These are phyloP conservation scores for Microplitis mediator DNA, from an alignment of 1,140 invertebrate species.

Conservation along the genomic window DNA sequence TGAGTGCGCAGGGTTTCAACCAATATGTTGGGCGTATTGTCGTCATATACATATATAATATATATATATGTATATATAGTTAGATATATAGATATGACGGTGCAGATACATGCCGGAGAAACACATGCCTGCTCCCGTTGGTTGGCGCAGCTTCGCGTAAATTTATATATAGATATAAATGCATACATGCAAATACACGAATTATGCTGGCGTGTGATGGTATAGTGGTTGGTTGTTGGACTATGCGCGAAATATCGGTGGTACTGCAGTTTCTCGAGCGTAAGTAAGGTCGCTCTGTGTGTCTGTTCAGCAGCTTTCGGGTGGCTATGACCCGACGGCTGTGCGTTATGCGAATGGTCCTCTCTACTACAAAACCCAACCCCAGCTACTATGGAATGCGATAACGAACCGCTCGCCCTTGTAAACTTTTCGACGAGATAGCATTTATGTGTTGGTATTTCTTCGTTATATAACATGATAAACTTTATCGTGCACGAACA, in stretches of 20 bases:
- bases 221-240: neutral
- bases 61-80: no score
- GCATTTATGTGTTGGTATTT: no score
- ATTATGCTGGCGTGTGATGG: constrained; percentile 27
- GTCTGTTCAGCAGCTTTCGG: constrained; percentile 14
- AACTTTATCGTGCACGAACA: no score
- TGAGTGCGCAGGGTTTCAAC: constrained; percentile 53
- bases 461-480: no score
- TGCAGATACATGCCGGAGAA: neutral
- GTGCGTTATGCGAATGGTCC: constrained; percentile 7
- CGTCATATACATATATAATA: constrained; percentile 30
- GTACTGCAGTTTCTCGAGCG: constrained; percentile 19
- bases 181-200: constrained; percentile 26
- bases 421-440: no score
- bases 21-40: constrained; percentile 45
- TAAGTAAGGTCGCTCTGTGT: constrained; percentile 16
- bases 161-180: constrained; percentile 33
- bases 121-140: neutral
- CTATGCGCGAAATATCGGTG: constrained; percentile 12
- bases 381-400: neutral
- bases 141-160: constrained; percentile 21
- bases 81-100: constrained; percentile 22
- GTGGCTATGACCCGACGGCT: neutral
- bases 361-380: neutral
- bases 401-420: no score